These are phyloP conservation scores for Noctilio leporinus DNA, from an alignment of 2,113 vertebrate species.

Conservation along the genomic window DNA sequence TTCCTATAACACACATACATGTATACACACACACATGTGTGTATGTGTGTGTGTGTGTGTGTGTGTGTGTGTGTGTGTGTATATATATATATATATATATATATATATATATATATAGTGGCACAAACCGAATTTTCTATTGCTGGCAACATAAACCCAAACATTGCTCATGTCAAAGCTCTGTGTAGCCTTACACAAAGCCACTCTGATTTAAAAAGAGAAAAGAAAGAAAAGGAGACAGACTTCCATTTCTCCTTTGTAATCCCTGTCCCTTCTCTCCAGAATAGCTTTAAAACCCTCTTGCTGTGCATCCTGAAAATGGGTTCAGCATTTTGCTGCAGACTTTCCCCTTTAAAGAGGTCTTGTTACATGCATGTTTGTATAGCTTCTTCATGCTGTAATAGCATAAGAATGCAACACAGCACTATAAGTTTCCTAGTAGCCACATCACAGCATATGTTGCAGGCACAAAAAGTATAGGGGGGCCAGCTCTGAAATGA, in stretches of 20 bases:
- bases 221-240: neutral
- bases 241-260: slow-evolving; percentile 7
- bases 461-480: neutral
- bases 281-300: neutral
- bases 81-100: too few relatives aligned
- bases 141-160: slow-evolving; percentile 53
- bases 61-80: too few relatives aligned
- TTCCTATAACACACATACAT: too few relatives aligned
- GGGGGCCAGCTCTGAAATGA: neutral
- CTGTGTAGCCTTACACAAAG: slow-evolving; percentile 31
- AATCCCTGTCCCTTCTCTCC: neutral
- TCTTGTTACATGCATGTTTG: neutral
- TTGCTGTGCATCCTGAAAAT: slow-evolving; percentile 39
- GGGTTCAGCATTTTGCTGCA: slow-evolving; percentile 33
- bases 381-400: neutral
- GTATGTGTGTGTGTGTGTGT: too few relatives aligned
- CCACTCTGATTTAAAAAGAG: neutral
- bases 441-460: neutral
- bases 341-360: neutral
- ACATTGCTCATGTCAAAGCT: slow-evolving; percentile 43
- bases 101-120: slow-evolving; percentile 41
- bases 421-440: slow-evolving; percentile 14
- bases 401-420: neutral
- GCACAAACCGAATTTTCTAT: slow-evolving; percentile 62
- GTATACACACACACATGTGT: too few relatives aligned